phyloP scores from a whole-genome alignment of 2,797 vertebrate species.

The Geotria australis region DNA sequence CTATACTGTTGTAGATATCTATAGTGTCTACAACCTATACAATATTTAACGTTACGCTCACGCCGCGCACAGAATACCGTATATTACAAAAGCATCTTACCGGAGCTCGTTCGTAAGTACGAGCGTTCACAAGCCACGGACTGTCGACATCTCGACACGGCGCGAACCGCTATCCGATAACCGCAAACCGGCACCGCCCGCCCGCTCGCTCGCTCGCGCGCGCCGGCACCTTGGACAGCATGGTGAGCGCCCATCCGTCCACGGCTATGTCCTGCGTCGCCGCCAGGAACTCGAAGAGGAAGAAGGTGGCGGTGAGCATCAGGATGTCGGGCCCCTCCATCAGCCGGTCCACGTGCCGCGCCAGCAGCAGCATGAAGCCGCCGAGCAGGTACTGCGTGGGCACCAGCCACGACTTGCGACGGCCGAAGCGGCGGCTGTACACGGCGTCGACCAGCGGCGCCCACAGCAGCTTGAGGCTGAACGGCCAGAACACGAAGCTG shows the following conservation, averaged over 20 bases:
- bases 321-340: constrained; percentile 37
- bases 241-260: constrained; percentile 91
- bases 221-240: constrained; percentile 33
- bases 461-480: constrained; percentile 20
- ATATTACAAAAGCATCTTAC: too few species aligned
- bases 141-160: too few species aligned
- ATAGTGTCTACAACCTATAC: too few species aligned
- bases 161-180: too few species aligned
- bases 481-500: background rate
- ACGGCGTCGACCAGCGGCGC: constrained; percentile 74
- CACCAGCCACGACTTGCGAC: constrained; percentile 89
- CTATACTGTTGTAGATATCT: too few species aligned
- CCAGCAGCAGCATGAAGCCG: constrained; percentile 73
- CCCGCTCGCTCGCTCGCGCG: background rate
- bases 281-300: constrained; percentile 73
- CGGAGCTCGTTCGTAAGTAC: too few species aligned
- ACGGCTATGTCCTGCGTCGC: constrained; percentile 94
- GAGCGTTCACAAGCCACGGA: too few species aligned
- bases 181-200: too few species aligned
- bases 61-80: too few species aligned
- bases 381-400: constrained; percentile 84
- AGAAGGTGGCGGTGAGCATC: constrained; percentile 52
- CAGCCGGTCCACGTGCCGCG: constrained; percentile 29
- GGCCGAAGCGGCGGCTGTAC: constrained; percentile 46
- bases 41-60: too few species aligned